These are phyloP conservation scores for Halcyon smyrnensis DNA, from an alignment of 2,797 vertebrate species.

Conservation along the genomic window DNA sequence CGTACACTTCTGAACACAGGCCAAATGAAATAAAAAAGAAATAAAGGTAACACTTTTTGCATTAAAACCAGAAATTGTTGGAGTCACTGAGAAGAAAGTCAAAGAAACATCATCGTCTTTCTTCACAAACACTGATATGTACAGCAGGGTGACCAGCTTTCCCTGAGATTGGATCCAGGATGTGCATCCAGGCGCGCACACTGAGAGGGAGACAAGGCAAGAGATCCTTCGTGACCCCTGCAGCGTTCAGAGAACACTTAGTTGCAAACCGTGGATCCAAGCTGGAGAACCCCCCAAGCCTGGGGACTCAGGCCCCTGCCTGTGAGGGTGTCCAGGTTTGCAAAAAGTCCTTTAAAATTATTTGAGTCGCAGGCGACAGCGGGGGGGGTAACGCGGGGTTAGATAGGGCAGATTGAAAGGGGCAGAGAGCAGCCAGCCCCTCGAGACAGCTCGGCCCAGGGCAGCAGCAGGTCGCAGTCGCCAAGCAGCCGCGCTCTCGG, in stretches of 20 bases:
- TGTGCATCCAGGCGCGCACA: conserved; percentile 53
- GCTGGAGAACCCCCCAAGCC: background rate
- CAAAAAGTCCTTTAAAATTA: background rate
- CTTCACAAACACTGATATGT: conserved; percentile 62
- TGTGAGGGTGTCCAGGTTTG: background rate
- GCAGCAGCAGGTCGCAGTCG: background rate
- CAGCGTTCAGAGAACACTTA: conserved; percentile 59
- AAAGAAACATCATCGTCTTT: conserved; percentile 23
- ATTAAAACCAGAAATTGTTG: conserved; percentile 4
- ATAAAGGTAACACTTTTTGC: background rate
- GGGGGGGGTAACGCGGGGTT: background rate
- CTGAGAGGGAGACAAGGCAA: conserved; percentile 46
- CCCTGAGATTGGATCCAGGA: conserved; percentile 67
- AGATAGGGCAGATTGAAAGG: background rate
- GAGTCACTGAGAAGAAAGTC: conserved; percentile 48
- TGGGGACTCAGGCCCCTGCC: background rate
- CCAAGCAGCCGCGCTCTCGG: no score
- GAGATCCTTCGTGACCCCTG: conserved; percentile 54
- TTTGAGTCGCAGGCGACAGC: background rate
- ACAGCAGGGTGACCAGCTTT: conserved; percentile 61
- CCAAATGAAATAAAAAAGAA: background rate
- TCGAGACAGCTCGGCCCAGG: background rate
- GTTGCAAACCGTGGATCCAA: conserved; percentile 65
- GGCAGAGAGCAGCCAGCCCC: background rate
- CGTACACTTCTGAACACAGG: background rate